These are phyloP conservation scores for Silurus lanzhouensis DNA, from an alignment of 2,797 vertebrate genomes.

Conservation along the genomic window DNA sequence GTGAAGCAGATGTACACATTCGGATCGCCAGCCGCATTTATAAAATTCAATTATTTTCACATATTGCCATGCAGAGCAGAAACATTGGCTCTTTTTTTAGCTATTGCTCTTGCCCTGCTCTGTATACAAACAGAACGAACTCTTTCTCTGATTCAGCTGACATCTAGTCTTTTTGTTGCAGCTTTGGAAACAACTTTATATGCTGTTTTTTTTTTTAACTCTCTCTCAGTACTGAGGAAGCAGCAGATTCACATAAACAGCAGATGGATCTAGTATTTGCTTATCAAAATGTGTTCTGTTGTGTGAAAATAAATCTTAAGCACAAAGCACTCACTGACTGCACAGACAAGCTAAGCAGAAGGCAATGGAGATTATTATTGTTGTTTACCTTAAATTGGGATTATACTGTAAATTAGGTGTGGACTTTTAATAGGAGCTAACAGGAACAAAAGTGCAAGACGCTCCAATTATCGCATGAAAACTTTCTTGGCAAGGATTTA, in stretches of 20 bases:
- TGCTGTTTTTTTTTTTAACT: constrained; percentile 29
- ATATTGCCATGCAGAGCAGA: constrained; percentile 51
- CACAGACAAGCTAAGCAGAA: constrained; percentile 42
- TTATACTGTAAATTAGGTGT: constrained; percentile 57
- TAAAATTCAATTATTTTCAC: constrained; percentile 56
- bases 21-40: constrained; percentile 44
- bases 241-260: constrained; percentile 50
- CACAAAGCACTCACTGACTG: constrained; percentile 26
- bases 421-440: constrained; percentile 52
- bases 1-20: constrained; percentile 50
- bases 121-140: constrained; percentile 44
- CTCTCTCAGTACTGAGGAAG: constrained; percentile 40
- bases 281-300: constrained; percentile 56
- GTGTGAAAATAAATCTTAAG: constrained; percentile 32
- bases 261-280: constrained; percentile 52
- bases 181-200: constrained; percentile 45
- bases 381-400: constrained; percentile 62
- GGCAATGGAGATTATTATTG: constrained; percentile 58
- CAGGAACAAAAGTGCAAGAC: constrained; percentile 49
- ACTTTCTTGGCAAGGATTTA: constrained; percentile 57
- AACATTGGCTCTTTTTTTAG: constrained; percentile 34
- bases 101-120: constrained; percentile 16
- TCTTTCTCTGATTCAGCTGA: constrained; percentile 41
- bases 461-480: constrained; percentile 57
- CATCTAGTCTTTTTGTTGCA: constrained; percentile 40